Evolutionary conservation across 2,113 vertebrate genomes (phyloP).

Genomic region (Heloderma charlesbogerti): DNA sequence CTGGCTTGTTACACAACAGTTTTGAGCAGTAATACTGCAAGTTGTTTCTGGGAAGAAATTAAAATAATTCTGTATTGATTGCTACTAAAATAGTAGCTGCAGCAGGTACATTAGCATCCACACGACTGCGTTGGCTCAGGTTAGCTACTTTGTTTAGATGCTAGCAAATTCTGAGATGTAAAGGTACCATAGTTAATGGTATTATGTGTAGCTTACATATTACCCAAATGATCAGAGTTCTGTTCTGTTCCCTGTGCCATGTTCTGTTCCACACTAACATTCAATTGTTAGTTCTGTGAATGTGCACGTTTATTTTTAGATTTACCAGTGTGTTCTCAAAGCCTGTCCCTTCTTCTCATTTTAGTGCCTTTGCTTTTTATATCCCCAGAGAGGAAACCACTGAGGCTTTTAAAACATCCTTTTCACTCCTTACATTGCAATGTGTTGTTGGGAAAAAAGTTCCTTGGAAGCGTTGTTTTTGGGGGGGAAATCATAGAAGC

Average conservation of each 20-base stretch:
- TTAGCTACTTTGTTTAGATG: conserved; percentile 22
- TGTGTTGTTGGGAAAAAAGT: no score
- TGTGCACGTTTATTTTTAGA: conserved; percentile 27
- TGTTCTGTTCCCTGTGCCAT: conserved; percentile 36
- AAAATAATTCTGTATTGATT: conserved; percentile 5
- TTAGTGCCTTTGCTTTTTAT: no score
- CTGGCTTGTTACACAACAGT: conserved; percentile 7
- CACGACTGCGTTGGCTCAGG: conserved; percentile 16
- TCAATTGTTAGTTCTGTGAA: conserved; percentile 40
- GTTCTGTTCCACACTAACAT: conserved; percentile 21
- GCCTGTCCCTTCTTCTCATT: background rate
- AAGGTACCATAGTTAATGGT: background rate
- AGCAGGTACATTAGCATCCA: background rate
- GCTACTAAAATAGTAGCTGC: conserved; percentile 30
- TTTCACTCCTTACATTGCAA: no score
- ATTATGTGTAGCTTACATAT: conserved; percentile 35
- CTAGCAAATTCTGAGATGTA: conserved; percentile 12
- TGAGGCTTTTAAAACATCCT: no score
- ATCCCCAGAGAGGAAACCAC: no score
- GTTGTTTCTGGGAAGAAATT: conserved; percentile 31
- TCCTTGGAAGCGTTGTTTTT: no score
- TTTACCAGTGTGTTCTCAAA: background rate
- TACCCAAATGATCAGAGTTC: conserved; percentile 3
- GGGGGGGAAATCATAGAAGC: no score
- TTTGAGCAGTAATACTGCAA: background rate